phyloP scores from a whole-genome alignment of 2,888 invertebrate genomes.

The Thalpophila matura region DNA sequence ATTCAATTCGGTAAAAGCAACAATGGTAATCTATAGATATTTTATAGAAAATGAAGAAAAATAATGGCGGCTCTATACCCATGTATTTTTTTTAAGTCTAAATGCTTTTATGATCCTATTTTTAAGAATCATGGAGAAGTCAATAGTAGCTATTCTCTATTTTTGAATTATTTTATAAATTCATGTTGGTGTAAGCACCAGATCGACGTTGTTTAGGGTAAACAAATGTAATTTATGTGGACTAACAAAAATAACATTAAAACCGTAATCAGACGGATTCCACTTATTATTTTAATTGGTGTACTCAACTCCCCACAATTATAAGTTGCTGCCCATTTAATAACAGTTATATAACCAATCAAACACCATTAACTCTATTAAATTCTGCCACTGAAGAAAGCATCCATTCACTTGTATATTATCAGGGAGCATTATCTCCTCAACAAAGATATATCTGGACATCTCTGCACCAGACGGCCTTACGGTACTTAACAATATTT shows the following conservation, averaged over 20 bases:
- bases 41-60: neutral
- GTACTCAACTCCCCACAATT: conserved; percentile 7
- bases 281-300: neutral
- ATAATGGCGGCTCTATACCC: too few relatives aligned
- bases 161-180: neutral
- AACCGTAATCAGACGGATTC: conserved; percentile 6
- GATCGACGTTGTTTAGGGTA: too few relatives aligned
- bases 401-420: conserved; percentile 46
- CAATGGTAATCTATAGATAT: neutral
- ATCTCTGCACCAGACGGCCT: conserved; percentile 65
- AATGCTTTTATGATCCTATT: too few relatives aligned
- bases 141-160: neutral
- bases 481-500: conserved; percentile 80
- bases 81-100: too few relatives aligned
- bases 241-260: neutral
- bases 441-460: conserved; percentile 58
- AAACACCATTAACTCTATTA: conserved; percentile 43
- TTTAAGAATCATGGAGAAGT: too few relatives aligned
- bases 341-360: conserved; percentile 29
- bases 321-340: conserved; percentile 14
- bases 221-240: neutral
- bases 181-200: too few relatives aligned
- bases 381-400: conserved; percentile 23
- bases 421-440: conserved; percentile 58
- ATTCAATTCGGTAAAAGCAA: conserved; percentile 25